Base-by-base conservation (phyloP, 2,113 vertebrate genomes). In the Grammomys dolichurus region DNA sequence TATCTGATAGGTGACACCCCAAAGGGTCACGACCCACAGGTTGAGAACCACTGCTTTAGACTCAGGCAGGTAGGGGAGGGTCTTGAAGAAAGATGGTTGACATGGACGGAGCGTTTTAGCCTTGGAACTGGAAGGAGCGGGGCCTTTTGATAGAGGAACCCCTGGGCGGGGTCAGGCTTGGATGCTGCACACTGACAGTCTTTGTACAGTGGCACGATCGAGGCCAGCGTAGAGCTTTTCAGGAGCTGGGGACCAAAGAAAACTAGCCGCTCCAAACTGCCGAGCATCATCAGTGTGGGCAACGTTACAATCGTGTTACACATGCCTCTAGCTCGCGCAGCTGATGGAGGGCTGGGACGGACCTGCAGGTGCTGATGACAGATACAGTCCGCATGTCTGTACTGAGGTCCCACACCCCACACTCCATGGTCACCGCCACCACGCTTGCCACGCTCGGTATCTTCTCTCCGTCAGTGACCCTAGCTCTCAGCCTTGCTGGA, bases 391-490 rank as follows among this genome's bases (percentile, higher is more conserved):
- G 67, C 54, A 5, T 7, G 2, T 69, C 76, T 26, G 20, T 17
- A 48, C 43, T 54, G 56, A 87, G 56, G 46, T 17, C n/a, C 73
- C 36, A 14, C 0, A 8, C 56, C 33, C 4, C 12, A 26, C 24
- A 65, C 9, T 65, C 63, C 63, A 26, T 65, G 24, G 24, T 26
- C 24, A 22, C 19, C n/a, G 17, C 69, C 69, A 19, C 51, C 24
- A 4, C 11, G 40, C 56, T 72, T 91, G n/a, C 33, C 1, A 0
- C 16, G 72, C 9, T 11, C 22, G 43, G 77, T 0, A 5, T 94
- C 46, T 56, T 65, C 40, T 84, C 46, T 54, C 76, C 72, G 19
- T 54, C 17, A 87, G 28, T n/a, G 46, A 17, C 43, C 81, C 31
- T 22, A 36, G 13, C 31, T 82, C 10, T 46, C 46, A 36, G 46